Base-by-base conservation (phyloP, 2,888 invertebrate species). In the Diachrysia chrysitis region DNA sequence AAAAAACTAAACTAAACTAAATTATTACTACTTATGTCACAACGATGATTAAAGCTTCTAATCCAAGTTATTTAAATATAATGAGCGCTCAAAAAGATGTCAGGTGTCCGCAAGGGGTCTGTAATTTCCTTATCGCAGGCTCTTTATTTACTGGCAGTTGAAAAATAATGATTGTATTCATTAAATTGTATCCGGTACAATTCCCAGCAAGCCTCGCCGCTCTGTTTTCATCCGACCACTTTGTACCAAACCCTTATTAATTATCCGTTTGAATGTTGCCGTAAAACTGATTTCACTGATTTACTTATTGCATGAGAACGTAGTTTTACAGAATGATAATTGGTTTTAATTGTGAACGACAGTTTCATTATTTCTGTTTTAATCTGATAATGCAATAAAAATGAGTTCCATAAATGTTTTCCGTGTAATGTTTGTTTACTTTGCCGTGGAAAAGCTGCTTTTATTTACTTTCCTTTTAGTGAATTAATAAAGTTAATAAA, bases 161-260 rank as follows among this genome's bases (percentile, higher is more conserved):
- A 66, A 67, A 60, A 59, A 71, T 71, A 79, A 74, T 69, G 69
- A 76, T 71, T 58, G 71, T 71, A 73, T 71, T 81, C 67, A 78
- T 79, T 75, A 73, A 75, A 75, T 76, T 71, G 64, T 73, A 71
- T 60, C 59, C 66, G 67, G 59, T 62, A 46, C 58, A 73, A 71
- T 66, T 67, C 56, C 59, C 73, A 59, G 56, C 25, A 62, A 71
- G 46, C 66, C 68, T 62, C 65, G 72, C 55, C 58, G 63, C 56
- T 57, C 66, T 58, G 54, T 69, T 66, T 67, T 63, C 46, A 37
- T 56, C 21, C 58, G 35, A 71, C 71, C 56, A 71, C 69, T 73
- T 72, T 71, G 63, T 61, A 60, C 69, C 63, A 55, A 70, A 78
- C 76, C 73, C 69, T 68, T 69, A 78, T 83, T 84, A 81, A 84